Conservation (phyloP, 1,140 invertebrate species). For the Procambarus virginalis region DNA sequence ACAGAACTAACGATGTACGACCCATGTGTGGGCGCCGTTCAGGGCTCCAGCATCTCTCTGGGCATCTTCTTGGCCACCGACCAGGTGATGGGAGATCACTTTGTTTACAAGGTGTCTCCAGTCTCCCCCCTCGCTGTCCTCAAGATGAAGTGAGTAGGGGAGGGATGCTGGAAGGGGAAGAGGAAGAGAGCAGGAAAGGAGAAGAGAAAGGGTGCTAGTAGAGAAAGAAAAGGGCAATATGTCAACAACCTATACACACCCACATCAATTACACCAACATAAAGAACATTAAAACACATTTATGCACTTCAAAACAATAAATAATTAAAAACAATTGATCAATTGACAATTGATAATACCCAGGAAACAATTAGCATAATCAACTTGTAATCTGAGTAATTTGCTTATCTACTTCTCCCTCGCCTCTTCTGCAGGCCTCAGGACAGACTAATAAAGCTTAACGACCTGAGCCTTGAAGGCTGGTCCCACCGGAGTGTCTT, state of each 20-base stretch:
- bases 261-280: too few species aligned
- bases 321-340: too few species aligned
- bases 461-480: conserved; percentile 28
- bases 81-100: conserved; percentile 49
- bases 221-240: too few species aligned
- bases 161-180: background rate
- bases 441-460: conserved; percentile 42
- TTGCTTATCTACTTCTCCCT: background rate
- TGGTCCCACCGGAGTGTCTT: conserved; percentile 49
- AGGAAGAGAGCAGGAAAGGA: background rate
- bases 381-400: too few species aligned
- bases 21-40: background rate
- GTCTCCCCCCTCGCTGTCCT: conserved; percentile 34
- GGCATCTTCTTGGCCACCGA: conserved; percentile 54
- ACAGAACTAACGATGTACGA: conserved; percentile 44
- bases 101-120: conserved; percentile 52
- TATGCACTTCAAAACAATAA: too few species aligned
- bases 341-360: too few species aligned
- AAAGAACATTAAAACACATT: too few species aligned
- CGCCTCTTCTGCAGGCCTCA: conserved; percentile 16
- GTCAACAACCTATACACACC: too few species aligned
- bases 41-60: conserved; percentile 16
- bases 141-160: conserved; percentile 41
- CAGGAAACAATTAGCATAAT: too few species aligned
- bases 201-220: background rate